Evolutionary conservation across 1,140 invertebrate species (phyloP).

Genomic region (Pristionchus pacificus): DNA sequence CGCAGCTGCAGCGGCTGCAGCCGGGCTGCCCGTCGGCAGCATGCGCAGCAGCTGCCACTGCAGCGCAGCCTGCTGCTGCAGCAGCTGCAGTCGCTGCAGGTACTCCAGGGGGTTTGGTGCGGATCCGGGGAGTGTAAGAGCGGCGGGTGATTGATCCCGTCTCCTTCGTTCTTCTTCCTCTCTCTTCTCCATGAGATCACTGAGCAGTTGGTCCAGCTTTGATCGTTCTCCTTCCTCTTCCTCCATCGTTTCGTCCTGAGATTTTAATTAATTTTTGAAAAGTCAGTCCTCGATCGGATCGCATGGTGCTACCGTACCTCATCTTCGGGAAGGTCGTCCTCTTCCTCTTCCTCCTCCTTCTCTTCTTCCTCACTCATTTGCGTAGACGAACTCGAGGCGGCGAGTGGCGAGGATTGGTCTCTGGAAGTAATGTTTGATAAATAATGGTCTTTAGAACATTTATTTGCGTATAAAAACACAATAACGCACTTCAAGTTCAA

Average conservation of each 20-base stretch:
- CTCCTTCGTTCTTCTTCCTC: background rate
- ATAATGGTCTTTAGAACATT: background rate
- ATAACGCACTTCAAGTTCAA: background rate
- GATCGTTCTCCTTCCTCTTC: conserved; percentile 9
- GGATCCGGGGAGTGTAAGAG: background rate
- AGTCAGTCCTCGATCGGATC: no score
- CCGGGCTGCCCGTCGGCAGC: background rate
- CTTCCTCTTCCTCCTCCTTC: conserved; percentile 22
- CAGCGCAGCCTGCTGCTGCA: background rate
- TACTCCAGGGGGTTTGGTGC: conserved; percentile 2
- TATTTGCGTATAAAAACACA: background rate
- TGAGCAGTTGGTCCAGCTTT: background rate
- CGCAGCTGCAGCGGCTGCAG: background rate
- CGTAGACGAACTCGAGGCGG: background rate
- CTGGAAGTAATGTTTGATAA: background rate
- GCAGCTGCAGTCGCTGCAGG: background rate
- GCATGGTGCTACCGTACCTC: no score
- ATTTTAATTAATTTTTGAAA: no score
- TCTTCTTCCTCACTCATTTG: conserved; percentile 10
- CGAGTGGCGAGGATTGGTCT: conserved; percentile 1
- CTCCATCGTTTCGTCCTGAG: no score
- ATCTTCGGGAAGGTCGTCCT: conserved; percentile 18
- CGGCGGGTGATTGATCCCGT: background rate
- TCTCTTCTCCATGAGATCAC: conserved; percentile 13
- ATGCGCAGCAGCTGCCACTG: background rate